These are phyloP conservation scores for Drosophila arizonae DNA, from an alignment of 1,140 invertebrate genomes.

Conservation along the genomic window DNA sequence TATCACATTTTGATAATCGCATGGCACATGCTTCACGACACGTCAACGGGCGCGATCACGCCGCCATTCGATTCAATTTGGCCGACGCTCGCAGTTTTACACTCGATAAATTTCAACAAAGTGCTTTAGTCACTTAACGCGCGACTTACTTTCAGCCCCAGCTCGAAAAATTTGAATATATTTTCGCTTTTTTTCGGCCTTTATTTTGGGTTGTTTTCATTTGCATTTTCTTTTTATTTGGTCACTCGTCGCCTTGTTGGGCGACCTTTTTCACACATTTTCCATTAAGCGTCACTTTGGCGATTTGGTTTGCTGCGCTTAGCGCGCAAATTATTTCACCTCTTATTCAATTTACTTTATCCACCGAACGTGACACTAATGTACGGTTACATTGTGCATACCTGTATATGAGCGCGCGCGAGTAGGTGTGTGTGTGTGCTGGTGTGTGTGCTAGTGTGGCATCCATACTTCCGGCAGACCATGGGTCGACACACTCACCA, in stretches of 20 bases:
- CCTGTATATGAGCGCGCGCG: slow-evolving; percentile 15
- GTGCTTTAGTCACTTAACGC: slow-evolving; percentile 54
- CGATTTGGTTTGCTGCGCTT: slow-evolving; percentile 42
- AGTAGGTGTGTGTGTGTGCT: not conserved
- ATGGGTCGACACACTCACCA: slow-evolving; percentile 20
- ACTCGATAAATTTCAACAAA: slow-evolving; percentile 68
- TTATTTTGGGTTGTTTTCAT: not conserved
- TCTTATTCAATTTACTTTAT: slow-evolving; percentile 76
- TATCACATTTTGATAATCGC: slow-evolving; percentile 77
- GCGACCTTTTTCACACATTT: slow-evolving; percentile 65
- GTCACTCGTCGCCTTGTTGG: slow-evolving; percentile 22
- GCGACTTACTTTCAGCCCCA: slow-evolving; percentile 4
- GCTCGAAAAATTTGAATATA: slow-evolving; percentile 13
- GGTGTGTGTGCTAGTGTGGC: not conserved
- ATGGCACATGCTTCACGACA: slow-evolving; percentile 68
- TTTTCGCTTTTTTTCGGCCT: not conserved
- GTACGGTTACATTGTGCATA: slow-evolving; percentile 21
- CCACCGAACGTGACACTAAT: slow-evolving; percentile 46
- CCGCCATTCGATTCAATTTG: slow-evolving; percentile 71
- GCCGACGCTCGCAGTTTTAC: slow-evolving; percentile 36
- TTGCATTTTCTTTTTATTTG: slow-evolving; percentile 6
- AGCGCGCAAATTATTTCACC: slow-evolving; percentile 71
- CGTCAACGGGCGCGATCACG: slow-evolving; percentile 52
- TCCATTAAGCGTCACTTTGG: slow-evolving; percentile 52
- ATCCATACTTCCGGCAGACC: slow-evolving; percentile 54